Evolutionary conservation across 2,888 invertebrate genomes (phyloP).

Genomic region (Phortica okadai): DNA sequence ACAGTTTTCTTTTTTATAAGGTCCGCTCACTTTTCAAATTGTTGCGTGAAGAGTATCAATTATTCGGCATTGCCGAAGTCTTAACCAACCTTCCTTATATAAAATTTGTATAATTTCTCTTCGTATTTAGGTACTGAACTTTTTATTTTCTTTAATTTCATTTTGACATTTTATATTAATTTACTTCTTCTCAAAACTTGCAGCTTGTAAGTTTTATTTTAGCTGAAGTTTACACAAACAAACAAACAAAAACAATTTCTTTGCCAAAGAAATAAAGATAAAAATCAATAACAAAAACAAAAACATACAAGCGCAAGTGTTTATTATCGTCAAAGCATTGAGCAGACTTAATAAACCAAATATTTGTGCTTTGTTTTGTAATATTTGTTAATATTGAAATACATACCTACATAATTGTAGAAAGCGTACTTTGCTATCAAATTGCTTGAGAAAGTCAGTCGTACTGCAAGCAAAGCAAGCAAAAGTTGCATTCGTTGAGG

Average conservation of each 20-base stretch:
- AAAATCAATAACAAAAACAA: slow-evolving; percentile 35
- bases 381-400: slow-evolving; percentile 32
- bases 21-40: slow-evolving; percentile 34
- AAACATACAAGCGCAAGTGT: slow-evolving; percentile 59
- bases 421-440: slow-evolving; percentile 36
- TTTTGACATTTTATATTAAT: slow-evolving; percentile 39
- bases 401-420: slow-evolving; percentile 16
- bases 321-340: slow-evolving; percentile 73
- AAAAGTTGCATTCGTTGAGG: slow-evolving; percentile 58
- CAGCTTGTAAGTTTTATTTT: slow-evolving; percentile 62
- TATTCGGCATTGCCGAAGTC: too few relatives aligned
- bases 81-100: slow-evolving; percentile 33
- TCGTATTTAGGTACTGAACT: neutral
- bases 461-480: slow-evolving; percentile 55
- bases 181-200: slow-evolving; percentile 40
- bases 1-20: too few relatives aligned
- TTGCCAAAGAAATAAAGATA: slow-evolving; percentile 35
- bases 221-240: slow-evolving; percentile 42
- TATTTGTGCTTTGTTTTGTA: slow-evolving; percentile 54
- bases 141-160: slow-evolving; percentile 37
- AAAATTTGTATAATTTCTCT: slow-evolving; percentile 8
- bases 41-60: neutral
- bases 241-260: slow-evolving; percentile 31
- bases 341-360: slow-evolving; percentile 73
- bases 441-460: slow-evolving; percentile 32